Conservation (phyloP, 1,140 invertebrate genomes). For the Drosophila jambulina region DNA sequence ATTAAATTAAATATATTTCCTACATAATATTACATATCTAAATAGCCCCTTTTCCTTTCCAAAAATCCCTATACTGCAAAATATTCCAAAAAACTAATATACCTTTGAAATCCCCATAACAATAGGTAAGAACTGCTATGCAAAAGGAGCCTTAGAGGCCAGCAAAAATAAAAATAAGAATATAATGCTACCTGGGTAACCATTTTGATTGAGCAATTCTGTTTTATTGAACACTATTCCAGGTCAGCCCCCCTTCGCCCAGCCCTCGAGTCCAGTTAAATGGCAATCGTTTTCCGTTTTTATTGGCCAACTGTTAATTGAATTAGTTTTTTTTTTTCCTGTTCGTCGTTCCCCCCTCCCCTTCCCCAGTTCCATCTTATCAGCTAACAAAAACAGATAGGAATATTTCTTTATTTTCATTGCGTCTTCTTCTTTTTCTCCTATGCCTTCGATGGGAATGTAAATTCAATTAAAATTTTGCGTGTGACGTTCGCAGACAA, state of each 20-base stretch:
- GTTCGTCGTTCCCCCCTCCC: too few species aligned
- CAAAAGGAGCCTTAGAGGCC: neutral
- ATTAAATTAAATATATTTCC: too few species aligned
- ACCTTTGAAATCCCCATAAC: neutral
- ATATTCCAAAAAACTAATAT: too few species aligned
- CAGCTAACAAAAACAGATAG: constrained; percentile 58
- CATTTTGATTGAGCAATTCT: constrained; percentile 72
- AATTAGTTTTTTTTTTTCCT: constrained; percentile 64
- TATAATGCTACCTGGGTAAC: constrained; percentile 43
- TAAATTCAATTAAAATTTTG: constrained; percentile 81
- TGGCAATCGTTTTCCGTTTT: constrained; percentile 66
- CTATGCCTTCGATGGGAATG: constrained; percentile 50
- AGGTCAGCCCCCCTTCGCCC: neutral
- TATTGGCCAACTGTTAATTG: constrained; percentile 71
- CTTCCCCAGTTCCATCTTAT: constrained; percentile 43
- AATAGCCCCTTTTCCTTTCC: too few species aligned
- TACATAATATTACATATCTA: too few species aligned
- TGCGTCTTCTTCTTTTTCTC: neutral
- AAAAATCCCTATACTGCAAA: too few species aligned
- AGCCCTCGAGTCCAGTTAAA: constrained; percentile 26
- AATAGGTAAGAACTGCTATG: neutral
- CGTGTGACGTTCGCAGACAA: constrained; percentile 62
- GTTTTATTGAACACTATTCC: constrained; percentile 40
- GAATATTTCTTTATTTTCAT: constrained; percentile 42
- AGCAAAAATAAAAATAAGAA: constrained; percentile 25